Conservation (phyloP, 2,113 vertebrate genomes). For the Agelaius phoeniceus region DNA sequence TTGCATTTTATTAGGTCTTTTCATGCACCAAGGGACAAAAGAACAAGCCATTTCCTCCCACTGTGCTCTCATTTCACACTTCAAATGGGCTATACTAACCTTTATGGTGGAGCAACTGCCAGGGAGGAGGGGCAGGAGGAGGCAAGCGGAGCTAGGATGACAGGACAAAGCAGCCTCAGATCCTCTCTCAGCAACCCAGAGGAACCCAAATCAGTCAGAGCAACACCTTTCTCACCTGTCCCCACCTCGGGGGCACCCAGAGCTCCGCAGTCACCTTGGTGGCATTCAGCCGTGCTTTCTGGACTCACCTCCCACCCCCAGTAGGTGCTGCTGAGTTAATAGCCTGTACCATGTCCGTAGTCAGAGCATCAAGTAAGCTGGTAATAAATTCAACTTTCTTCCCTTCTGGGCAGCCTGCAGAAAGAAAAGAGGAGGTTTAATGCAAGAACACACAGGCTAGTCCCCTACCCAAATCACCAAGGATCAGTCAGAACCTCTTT, state of each 20-base stretch:
- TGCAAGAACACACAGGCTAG: neutral
- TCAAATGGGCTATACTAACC: conserved; percentile 45
- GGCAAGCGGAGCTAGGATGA: neutral
- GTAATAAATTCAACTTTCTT: conserved; percentile 99
- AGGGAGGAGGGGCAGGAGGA: neutral
- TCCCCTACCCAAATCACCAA: neutral
- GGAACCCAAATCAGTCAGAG: neutral
- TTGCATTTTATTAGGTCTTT: conserved; percentile 68
- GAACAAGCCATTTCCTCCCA: conserved; percentile 58
- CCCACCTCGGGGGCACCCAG: neutral
- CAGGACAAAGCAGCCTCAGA: neutral
- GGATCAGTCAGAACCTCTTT: neutral
- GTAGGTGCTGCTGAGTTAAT: conserved; percentile 95
- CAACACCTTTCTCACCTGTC: neutral
- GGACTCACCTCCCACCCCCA: conserved; percentile 94
- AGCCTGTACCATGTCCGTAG: conserved; percentile 98
- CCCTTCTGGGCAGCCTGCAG: conserved; percentile 92
- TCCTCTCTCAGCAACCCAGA: neutral
- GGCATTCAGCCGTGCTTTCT: neutral
- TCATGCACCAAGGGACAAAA: conserved; percentile 54
- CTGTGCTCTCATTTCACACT: conserved; percentile 62
- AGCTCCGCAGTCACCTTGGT: neutral
- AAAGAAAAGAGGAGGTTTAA: conserved; percentile 27
- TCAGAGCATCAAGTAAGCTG: conserved; percentile 94
- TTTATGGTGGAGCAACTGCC: conserved; percentile 49